Evolutionary conservation across 2,888 invertebrate species (phyloP), one percentile per base, ranked within the genome.

Genomic region (Drosophila flavopinicola): DNA sequence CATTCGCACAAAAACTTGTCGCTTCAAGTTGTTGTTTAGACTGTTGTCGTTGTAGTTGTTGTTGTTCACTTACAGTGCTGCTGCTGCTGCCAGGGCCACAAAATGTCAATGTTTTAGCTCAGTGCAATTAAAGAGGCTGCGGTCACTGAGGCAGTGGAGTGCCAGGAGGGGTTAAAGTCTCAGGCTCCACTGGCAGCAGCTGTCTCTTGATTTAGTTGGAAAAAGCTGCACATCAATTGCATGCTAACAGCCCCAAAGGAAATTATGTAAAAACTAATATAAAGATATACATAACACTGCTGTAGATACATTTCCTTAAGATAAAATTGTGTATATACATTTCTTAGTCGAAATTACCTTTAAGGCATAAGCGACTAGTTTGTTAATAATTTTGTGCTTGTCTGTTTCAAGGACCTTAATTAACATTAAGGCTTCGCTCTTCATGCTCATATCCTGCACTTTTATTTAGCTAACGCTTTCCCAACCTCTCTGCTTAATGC

Each of bases 161-260:
- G 38, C n/a, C n/a, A n/a, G 4, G 4, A 20, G 4, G 38, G 49
- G 38, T 2, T 24, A 25, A 20, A 9, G 23, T 9, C 24, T 5
- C 4, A 25, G 13, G 13, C 25, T 6, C 6, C 30, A 23, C 10
- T 48, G 47, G 25, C 37, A 35, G 24, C 54, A 38, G 56, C 37
- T 52, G 38, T 9, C 11, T 6, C 11, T 17, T 30, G 15, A 9
- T n/a, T 13, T 13, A 1, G 33, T 10, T 10, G 6, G 3, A 11
- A 11, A 33, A 15, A 41, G 51, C 6, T 10, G 35, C 48, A 49
- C 49, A 33, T 54, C 59, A 51, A 69, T 59, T 72, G 69, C 72
- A 72, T 69, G 69, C 37, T 9, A 15, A 33, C 15, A 45, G 10
- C 13, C 27, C 7, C 23, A 37, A 41, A 1, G 24, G 3, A 24